phyloP scores from a whole-genome alignment of 1,140 invertebrate genomes.

The Neodiprion fabricii region DNA sequence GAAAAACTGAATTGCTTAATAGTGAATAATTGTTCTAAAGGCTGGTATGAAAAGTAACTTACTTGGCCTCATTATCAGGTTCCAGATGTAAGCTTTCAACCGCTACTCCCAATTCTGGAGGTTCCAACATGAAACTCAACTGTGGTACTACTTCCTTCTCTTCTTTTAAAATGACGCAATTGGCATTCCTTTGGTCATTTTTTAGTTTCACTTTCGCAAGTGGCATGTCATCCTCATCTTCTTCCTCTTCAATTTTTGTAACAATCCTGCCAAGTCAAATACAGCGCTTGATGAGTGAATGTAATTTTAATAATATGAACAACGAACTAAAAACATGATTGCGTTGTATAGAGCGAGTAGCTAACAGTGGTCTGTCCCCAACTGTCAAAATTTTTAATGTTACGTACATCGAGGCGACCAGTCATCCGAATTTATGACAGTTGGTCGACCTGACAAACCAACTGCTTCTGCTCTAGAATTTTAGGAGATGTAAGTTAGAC shows the following conservation, averaged over 20 bases:
- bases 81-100: constrained; percentile 71
- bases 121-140: constrained; percentile 63
- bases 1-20: too few relatives aligned
- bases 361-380: too few relatives aligned
- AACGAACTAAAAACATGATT: constrained; percentile 5
- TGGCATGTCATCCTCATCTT: constrained; percentile 88
- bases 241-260: constrained; percentile 70
- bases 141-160: constrained; percentile 53
- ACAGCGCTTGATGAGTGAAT: constrained; percentile 9
- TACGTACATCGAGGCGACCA: too few relatives aligned
- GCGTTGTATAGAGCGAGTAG: neutral
- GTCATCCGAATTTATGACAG: too few relatives aligned
- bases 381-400: too few relatives aligned
- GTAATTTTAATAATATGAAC: neutral
- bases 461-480: neutral
- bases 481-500: constrained; percentile 8
- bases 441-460: too few relatives aligned
- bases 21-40: too few relatives aligned
- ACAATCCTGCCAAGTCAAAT: constrained; percentile 45
- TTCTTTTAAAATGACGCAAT: constrained; percentile 56
- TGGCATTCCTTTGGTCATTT: constrained; percentile 54
- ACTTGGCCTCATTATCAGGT: constrained; percentile 67
- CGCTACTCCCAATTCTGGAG: constrained; percentile 68
- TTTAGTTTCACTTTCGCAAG: constrained; percentile 71
- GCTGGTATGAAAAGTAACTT: neutral